Conservation (phyloP, 2,888 invertebrate species). For the Cheilosia pagana region DNA sequence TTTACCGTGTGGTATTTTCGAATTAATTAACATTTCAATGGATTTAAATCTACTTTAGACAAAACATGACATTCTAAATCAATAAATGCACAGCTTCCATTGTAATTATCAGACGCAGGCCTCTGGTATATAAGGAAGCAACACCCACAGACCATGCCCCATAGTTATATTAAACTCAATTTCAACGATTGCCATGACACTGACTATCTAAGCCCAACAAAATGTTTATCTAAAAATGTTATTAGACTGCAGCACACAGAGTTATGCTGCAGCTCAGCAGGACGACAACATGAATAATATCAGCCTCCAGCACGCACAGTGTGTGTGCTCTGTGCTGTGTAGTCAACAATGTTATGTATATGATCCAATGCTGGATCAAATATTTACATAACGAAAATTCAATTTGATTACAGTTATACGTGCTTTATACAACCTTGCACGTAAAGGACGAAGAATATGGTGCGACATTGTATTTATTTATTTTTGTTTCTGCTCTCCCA, state of each 20-base stretch:
- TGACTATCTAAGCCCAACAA: constrained; percentile 33
- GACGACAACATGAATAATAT: neutral
- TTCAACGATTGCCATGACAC: neutral
- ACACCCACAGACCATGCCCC: neutral
- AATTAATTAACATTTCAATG: constrained; percentile 52
- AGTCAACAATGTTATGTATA: constrained; percentile 10
- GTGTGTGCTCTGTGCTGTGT: too few relatives aligned
- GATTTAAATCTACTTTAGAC: constrained; percentile 28
- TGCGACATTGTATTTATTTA: neutral
- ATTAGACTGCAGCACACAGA: constrained; percentile 6
- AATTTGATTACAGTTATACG: constrained; percentile 64
- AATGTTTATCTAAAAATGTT: constrained; percentile 58
- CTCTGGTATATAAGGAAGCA: neutral
- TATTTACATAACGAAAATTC: constrained; percentile 71
- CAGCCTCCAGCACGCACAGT: neutral
- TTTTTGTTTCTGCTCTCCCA: neutral
- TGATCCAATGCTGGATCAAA: constrained; percentile 63
- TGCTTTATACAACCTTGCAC: constrained; percentile 60
- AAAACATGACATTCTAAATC: constrained; percentile 42
- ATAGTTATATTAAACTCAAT: constrained; percentile 11
- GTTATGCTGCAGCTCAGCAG: neutral
- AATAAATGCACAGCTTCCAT: constrained; percentile 24
- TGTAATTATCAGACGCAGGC: constrained; percentile 4
- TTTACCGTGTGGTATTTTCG: constrained; percentile 1
- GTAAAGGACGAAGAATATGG: constrained; percentile 40